phyloP scores from a whole-genome alignment of 2,113 vertebrate species.

The Eurystomus gularis region DNA sequence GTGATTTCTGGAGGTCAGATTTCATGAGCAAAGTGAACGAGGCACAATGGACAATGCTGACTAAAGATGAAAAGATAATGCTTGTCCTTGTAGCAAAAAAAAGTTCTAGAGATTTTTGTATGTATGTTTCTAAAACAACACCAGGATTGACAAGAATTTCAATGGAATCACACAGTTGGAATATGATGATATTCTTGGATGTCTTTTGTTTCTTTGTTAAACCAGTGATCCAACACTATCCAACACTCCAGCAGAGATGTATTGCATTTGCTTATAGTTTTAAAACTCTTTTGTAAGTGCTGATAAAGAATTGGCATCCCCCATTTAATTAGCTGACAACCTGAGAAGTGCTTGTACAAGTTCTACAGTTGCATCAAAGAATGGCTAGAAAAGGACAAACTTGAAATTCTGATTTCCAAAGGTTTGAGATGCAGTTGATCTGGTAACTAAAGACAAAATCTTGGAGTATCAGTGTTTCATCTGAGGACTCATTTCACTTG shows the following conservation, averaged over 20 bases:
- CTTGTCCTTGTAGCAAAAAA: background rate
- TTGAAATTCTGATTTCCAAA: background rate
- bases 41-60: background rate
- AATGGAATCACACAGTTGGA: background rate
- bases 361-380: background rate
- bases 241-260: background rate
- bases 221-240: background rate
- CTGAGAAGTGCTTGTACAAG: background rate
- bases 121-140: background rate
- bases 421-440: background rate
- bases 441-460: background rate
- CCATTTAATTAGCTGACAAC: background rate
- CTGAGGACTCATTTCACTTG: background rate
- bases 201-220: background rate
- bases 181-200: background rate
- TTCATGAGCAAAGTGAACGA: background rate
- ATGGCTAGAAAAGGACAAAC: background rate
- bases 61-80: background rate
- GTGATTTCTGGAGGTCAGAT: background rate
- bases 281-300: background rate
- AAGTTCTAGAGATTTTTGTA: background rate
- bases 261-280: background rate
- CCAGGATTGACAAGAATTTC: background rate
- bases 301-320: background rate
- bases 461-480: background rate